Base-by-base conservation (phyloP, 1,140 invertebrate species). In the Stegodyphus mimosarum region DNA sequence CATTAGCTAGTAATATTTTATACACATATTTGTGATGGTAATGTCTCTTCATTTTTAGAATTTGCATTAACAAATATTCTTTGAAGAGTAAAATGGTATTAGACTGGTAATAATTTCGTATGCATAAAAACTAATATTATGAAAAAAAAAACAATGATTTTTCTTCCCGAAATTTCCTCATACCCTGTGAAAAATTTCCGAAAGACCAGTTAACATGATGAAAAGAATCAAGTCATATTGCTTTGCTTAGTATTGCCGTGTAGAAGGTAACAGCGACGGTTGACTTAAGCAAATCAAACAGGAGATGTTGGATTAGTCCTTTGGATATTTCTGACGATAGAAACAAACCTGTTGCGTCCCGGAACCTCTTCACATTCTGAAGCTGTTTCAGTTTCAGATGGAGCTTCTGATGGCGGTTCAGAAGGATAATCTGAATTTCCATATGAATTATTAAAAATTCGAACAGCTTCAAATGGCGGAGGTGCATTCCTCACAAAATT, bases 371-470 rank as follows among this genome's bases (percentile, higher is more conserved):
- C 81, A n/a, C 77, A 67, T 63, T 80, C 77, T 50, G 85, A 80
- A 17, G 76, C 70, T 6, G 85, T 86, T 75, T 86, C 85, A 5
- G 77, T 79, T 83, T 87, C 86, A 49, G 86, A 87, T 55, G 79
- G 53, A 13, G 86, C 79, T 69, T 87, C 86, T 53, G 86, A 87
- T 15, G 86, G 86, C 18, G 86, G 86, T 66, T 87, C 86, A 15
- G 86, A 87, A 18, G 86, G 78, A 33, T 49, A 72, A 17, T 87
- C 86, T 17, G 74, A 70, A 10, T 70, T 11, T 15, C 53, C 71
- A 60, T 87, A 77, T 7, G 73, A 63, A 83, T 77, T 84, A 18
- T 74, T 75, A 13, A 77, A 67, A 18, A 87, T 79, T 7, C 76
- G 55, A n/a, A 63, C 67, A 17, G 75, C 74, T 73, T 87, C 86